Evolutionary conservation across 1,140 invertebrate species (phyloP).

Genomic region (Drosophila kohkoa): DNA sequence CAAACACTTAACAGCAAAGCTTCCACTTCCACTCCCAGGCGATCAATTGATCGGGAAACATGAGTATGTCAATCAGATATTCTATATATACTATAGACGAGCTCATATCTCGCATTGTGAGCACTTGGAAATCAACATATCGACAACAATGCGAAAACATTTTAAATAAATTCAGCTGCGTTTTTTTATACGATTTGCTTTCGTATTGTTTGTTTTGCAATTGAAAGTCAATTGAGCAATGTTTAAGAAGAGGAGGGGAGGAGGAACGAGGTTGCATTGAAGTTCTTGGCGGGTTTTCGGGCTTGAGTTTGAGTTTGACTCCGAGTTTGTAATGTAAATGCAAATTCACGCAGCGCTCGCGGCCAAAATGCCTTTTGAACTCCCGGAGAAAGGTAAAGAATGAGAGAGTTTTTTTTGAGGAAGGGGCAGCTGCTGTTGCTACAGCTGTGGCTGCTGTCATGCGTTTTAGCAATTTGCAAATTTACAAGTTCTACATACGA

Average conservation of each 20-base stretch:
- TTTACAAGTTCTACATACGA: conserved; percentile 74
- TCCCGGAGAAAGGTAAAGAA: conserved; percentile 17
- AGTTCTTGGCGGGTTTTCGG: conserved; percentile 20
- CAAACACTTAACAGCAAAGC: conserved; percentile 38
- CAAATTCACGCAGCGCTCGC: conserved; percentile 56
- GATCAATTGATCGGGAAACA: conserved; percentile 46
- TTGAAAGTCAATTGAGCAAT: conserved; percentile 67
- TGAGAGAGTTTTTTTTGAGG: neutral
- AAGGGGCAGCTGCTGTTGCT: neutral
- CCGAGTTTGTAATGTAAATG: conserved; percentile 50
- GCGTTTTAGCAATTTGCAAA: conserved; percentile 80
- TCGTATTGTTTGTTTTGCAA: conserved; percentile 60
- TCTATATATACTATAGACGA: neutral
- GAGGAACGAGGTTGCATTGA: conserved; percentile 43
- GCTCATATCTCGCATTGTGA: neutral
- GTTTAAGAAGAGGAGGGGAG: neutral
- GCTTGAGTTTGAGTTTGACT: neutral
- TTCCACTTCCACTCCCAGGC: conserved; percentile 43
- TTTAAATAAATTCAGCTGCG: conserved; percentile 52
- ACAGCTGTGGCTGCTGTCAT: conserved; percentile 49
- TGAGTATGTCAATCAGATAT: conserved; percentile 53
- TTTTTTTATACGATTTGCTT: conserved; percentile 31
- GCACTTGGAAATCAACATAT: conserved; percentile 47
- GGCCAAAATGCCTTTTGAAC: conserved; percentile 50
- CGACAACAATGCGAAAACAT: conserved; percentile 21